Evolutionary conservation across 2,113 vertebrate genomes (phyloP).

Genomic region (Laterallus jamaicensis): DNA sequence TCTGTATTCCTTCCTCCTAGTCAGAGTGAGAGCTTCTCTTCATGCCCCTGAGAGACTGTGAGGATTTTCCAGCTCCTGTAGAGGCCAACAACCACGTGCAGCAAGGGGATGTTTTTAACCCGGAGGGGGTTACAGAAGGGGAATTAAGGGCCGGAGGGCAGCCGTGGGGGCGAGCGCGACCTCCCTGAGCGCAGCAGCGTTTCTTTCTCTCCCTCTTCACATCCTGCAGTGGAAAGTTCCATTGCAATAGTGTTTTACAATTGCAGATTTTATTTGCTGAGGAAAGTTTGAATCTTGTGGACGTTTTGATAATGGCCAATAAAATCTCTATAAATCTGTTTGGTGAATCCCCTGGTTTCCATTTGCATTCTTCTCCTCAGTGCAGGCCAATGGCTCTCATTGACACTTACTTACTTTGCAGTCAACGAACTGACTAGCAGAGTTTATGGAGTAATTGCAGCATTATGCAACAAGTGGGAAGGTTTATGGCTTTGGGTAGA

Average conservation of each 20-base stretch:
- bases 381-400: neutral
- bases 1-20: neutral
- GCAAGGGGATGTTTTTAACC: neutral
- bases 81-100: neutral
- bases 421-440: neutral
- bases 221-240: constrained; percentile 25
- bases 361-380: neutral
- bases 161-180: accelerated
- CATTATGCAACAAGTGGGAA: constrained; percentile 33
- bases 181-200: neutral
- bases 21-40: neutral
- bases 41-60: neutral
- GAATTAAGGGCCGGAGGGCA: neutral
- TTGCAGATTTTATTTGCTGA: constrained; percentile 11
- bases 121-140: neutral
- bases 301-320: neutral
- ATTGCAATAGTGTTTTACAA: constrained; percentile 15
- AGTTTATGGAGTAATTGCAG: constrained; percentile 36
- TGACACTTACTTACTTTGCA: constrained; percentile 14
- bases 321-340: constrained; percentile 30
- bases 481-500: constrained; percentile 23
- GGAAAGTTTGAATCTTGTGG: constrained; percentile 37
- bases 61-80: neutral
- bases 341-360: neutral
- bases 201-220: neutral